Conservation (phyloP, 2,888 invertebrate genomes). For the Ophion ellenae region DNA sequence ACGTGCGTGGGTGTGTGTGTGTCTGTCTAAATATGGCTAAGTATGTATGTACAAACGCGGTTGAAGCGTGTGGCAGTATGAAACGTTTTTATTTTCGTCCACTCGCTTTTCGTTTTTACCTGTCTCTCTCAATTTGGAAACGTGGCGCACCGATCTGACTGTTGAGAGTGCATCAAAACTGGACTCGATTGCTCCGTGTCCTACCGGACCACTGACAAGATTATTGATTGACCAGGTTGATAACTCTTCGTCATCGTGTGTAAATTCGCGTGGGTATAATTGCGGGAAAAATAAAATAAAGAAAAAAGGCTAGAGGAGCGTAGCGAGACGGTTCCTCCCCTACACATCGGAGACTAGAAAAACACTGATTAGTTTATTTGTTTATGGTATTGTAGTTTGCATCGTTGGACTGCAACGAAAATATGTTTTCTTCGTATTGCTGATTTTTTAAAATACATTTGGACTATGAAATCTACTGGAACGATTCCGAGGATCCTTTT, state of each 20-base stretch:
- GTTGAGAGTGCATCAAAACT: constrained; percentile 10
- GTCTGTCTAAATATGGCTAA: neutral
- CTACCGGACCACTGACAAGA: neutral
- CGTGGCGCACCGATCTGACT: constrained; percentile 1
- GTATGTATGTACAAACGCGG: neutral
- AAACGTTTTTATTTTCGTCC: constrained; percentile 28
- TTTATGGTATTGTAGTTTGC: too few species aligned
- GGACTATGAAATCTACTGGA: too few species aligned
- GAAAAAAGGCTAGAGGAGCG: neutral
- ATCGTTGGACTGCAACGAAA: too few species aligned
- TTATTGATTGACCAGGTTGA: neutral
- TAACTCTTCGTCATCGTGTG: neutral
- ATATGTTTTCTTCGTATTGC: too few species aligned
- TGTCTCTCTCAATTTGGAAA: constrained; percentile 6
- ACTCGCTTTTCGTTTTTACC: constrained; percentile 6
- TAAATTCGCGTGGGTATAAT: neutral
- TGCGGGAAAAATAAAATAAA: neutral
- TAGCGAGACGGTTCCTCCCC: neutral
- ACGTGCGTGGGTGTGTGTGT: neutral
- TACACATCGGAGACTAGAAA: neutral
- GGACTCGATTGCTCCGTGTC: neutral
- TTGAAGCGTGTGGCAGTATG: constrained; percentile 1
- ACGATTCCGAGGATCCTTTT: too few species aligned
- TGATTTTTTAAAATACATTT: too few species aligned
- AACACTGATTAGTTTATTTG: too few species aligned